Evolutionary conservation across 2,888 invertebrate genomes (phyloP), one percentile per base, ranked within the genome.

Genomic region (Hirtodrosophila trivittata): DNA sequence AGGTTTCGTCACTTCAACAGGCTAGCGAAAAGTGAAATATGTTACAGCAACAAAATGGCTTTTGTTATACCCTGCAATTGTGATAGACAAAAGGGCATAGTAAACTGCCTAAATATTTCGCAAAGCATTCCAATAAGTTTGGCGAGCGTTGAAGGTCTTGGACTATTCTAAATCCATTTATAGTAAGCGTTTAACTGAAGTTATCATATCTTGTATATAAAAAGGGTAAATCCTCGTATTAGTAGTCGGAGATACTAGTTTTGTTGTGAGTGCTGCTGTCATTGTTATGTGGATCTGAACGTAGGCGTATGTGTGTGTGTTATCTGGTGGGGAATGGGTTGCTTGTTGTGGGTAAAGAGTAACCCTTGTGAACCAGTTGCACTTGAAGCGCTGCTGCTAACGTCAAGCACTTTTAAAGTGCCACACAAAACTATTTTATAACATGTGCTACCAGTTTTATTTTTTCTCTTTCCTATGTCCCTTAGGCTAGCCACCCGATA

Each of bases 291-390:
- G 38, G 28, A 42, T 39, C 28, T 52, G 28, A 13, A 49, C 28
- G 35, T 13, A n/a, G n/a, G 16, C 39, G 37, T 46, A 16, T 38
- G 16, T 37, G 41, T 41, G 39, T 37, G 33, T 39, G 49, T 35
- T n/a, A 42, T 39, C 35, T 32, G 37, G 33, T 28, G 18, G 16
- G 38, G 33, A 39, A 43, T 52, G 38, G 32, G 45, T 56, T 35
- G 52, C 62, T 74, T 69, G 75, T 58, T 42, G 66, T 28, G 43
- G 35, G 25, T 18, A 62, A 52, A 50, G 63, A 62, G 51, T 55
- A 83, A 66, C 76, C 67, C 80, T 86, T 83, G 35, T 63, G 52
- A 83, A 86, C 80, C 74, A 83, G 84, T 83, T 80, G 80, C 67
- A 75, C 77, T 86, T 83, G 66, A 75, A 76, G 77, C 76, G 57